These are phyloP conservation scores for Phymorhynchus buccinoides DNA, from an alignment of 1,140 invertebrate species.

Conservation along the genomic window DNA sequence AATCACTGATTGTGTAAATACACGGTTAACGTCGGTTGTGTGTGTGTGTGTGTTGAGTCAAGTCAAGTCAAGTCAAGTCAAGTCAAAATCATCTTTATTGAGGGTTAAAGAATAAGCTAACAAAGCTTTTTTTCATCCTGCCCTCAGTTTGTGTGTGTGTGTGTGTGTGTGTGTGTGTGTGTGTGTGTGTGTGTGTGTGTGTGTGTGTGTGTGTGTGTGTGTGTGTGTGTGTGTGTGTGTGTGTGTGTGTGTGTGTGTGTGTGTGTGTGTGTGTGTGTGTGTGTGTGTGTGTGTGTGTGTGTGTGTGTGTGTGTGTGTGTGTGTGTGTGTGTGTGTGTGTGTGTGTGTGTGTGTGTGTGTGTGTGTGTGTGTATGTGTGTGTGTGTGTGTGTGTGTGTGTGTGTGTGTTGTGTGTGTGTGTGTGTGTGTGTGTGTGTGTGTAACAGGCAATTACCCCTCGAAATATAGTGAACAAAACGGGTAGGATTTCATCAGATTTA, in stretches of 20 bases:
- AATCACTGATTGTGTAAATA: too few species aligned
- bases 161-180: background rate
- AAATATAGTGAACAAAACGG: too few species aligned
- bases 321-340: conserved; percentile 7
- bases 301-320: conserved; percentile 16
- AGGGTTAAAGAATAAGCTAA: too few species aligned
- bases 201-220: background rate
- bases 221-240: background rate
- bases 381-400: conserved; percentile 24
- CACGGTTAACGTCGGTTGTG: too few species aligned
- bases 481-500: too few species aligned
- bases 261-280: conserved; percentile 15
- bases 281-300: conserved; percentile 18
- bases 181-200: background rate
- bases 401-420: background rate
- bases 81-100: too few species aligned
- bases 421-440: too few species aligned
- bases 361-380: conserved; percentile 10
- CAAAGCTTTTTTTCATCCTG: too few species aligned
- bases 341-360: conserved; percentile 2
- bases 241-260: conserved; percentile 16
- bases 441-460: too few species aligned
- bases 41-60: too few species aligned
- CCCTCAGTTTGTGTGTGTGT: too few species aligned
- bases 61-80: too few species aligned